Evolutionary conservation across 2,888 invertebrate species (phyloP).

Genomic region (Cinara cedri): DNA sequence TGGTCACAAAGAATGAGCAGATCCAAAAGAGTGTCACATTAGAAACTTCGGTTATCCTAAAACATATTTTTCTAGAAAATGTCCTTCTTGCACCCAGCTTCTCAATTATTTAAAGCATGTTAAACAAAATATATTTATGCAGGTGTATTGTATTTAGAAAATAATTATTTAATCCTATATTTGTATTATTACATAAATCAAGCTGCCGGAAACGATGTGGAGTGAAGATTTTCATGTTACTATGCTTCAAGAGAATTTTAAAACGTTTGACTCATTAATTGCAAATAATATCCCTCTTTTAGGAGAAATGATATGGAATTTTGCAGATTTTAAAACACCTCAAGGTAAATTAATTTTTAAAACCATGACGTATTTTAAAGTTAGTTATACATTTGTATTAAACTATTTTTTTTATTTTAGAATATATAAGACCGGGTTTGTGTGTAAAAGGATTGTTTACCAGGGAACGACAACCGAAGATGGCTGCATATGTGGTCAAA

Average conservation of each 20-base stretch:
- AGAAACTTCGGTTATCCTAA: too few relatives aligned
- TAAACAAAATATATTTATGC: too few relatives aligned
- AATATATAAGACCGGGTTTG: slow-evolving; percentile 63
- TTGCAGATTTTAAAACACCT: slow-evolving; percentile 71
- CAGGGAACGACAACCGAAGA: slow-evolving; percentile 69
- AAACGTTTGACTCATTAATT: slow-evolving; percentile 66
- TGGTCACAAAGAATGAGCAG: too few relatives aligned
- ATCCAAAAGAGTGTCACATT: too few relatives aligned
- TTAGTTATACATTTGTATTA: not conserved
- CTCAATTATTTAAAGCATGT: too few relatives aligned
- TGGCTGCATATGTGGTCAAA: slow-evolving; percentile 66
- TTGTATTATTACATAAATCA: slow-evolving; percentile 58
- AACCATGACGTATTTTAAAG: not conserved
- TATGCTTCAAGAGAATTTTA: slow-evolving; percentile 66
- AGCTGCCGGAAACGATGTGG: slow-evolving; percentile 68
- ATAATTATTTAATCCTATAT: not conserved
- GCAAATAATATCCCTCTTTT: slow-evolving; percentile 63
- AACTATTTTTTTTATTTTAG: slow-evolving; percentile 61
- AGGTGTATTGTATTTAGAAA: not conserved
- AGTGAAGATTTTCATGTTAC: slow-evolving; percentile 70
- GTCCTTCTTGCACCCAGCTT: too few relatives aligned
- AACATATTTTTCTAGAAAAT: too few relatives aligned
- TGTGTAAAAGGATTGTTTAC: slow-evolving; percentile 67
- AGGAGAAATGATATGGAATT: slow-evolving; percentile 74
- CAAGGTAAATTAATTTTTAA: slow-evolving; percentile 63